These are phyloP conservation scores for Calvadosia cruxmelitensis DNA, from an alignment of 30 jellyfish, hydroid and myxozoan species.

Conservation along the genomic window DNA sequence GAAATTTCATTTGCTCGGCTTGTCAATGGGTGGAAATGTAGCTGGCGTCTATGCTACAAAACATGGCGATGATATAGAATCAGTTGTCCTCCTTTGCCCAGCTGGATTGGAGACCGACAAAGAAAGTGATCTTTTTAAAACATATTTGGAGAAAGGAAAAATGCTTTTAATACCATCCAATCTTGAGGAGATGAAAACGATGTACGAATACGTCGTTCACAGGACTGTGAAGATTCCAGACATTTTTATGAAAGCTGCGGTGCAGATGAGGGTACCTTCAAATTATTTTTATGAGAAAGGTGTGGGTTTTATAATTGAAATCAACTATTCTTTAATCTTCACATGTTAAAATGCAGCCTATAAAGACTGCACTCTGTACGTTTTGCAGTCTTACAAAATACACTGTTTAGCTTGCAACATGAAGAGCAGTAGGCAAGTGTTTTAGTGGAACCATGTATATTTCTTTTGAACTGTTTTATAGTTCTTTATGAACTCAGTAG, in stretches of 20 bases:
- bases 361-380: too few species aligned
- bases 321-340: too few species aligned
- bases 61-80: slow-evolving; percentile 21
- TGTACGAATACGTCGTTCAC: slow-evolving; percentile 36
- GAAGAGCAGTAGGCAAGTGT: too few species aligned
- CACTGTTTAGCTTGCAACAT: too few species aligned
- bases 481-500: too few species aligned
- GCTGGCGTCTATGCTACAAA: slow-evolving; percentile 57
- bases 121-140: slow-evolving; percentile 14
- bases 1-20: slow-evolving; percentile 52
- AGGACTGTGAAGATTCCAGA: slow-evolving; percentile 39
- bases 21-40: slow-evolving; percentile 57
- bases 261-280: slow-evolving; percentile 42
- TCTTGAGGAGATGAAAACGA: slow-evolving; percentile 27
- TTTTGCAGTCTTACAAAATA: too few species aligned
- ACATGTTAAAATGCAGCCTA: too few species aligned
- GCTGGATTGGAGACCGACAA: slow-evolving; percentile 43
- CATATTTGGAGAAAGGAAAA: slow-evolving; percentile 16
- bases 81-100: slow-evolving; percentile 45
- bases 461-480: too few species aligned
- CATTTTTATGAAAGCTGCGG: slow-evolving; percentile 31
- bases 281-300: slow-evolving; percentile 29
- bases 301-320: too few species aligned
- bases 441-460: too few species aligned
- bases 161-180: slow-evolving; percentile 35